Evolutionary conservation across 2,888 invertebrate genomes (phyloP), one percentile per base, ranked within the genome.

Genomic region (Synergus laeviventris): DNA sequence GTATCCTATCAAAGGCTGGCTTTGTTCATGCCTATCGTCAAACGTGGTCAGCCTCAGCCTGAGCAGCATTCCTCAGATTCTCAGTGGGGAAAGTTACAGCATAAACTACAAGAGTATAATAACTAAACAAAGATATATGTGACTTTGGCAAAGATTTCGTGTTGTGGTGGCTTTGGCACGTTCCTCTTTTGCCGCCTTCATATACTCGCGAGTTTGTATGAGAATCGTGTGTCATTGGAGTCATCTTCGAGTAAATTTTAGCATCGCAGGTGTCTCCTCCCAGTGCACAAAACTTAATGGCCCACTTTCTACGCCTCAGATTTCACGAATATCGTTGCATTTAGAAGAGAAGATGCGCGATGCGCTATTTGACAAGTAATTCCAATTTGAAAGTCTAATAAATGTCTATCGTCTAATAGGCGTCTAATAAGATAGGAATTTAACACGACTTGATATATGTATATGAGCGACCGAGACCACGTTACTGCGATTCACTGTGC

Each of bases 241-340:
- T 79, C 75, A 80, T 80, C 81, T 80, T 79, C 79, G 79, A 79
- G 77, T 73, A 77, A 76, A 78, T 77, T 77, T 78, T 81, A 79
- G 81, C 31, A 70, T 31, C 75, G 81, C 81, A 81, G 79, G 81
- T 81, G 82, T 81, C 76, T 81, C 76, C 24, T 45, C 70, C 11
- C 12, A 24, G 42, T 9, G 21, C 21, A 24, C 21, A 42, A 66
- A 66, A 70, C n/a, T 45, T 70, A 70, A 66, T 31, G 70, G 45
- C 70, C 70, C 49, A 70, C 45, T 70, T 70, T 70, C 70, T 31
- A 70, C 45, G 49, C n/a, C 14, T 70, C 31, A 24, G 16, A 45
- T 70, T 70, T 70, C 45, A 45, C n/a, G 45, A 70, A 70, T 70
- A 12, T 70, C 62, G n/a, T 9, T 62, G 36, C 36, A 62, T 39